These are phyloP conservation scores for Epinephelus malabaricus DNA, from an alignment of 2,797 vertebrate genomes.

Conservation along the genomic window DNA sequence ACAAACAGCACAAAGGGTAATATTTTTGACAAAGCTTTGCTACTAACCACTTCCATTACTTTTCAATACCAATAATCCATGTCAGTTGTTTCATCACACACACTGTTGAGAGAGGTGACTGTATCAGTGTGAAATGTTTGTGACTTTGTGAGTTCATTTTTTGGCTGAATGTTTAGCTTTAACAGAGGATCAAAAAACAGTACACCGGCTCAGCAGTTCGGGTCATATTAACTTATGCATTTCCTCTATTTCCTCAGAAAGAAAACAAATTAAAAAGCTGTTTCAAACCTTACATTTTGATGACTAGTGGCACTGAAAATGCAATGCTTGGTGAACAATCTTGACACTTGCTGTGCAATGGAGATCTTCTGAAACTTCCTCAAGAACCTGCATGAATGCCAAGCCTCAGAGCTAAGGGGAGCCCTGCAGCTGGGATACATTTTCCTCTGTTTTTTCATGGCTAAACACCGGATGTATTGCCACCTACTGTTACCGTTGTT, in stretches of 20 bases:
- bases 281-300: constrained; percentile 29
- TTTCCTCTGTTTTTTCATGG: constrained; percentile 20
- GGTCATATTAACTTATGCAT: background rate
- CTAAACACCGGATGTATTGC: constrained; percentile 46
- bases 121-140: constrained; percentile 23
- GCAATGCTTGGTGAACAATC: constrained; percentile 30
- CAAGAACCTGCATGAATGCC: constrained; percentile 36
- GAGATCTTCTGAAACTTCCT: constrained; percentile 34
- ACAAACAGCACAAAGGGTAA: constrained; percentile 51
- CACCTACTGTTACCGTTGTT: constrained; percentile 57
- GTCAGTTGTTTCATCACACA: constrained; percentile 15
- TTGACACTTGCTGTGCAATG: constrained; percentile 19
- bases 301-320: constrained; percentile 22
- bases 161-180: constrained; percentile 12
- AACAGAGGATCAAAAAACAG: background rate
- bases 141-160: constrained; percentile 17
- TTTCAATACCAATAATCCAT: constrained; percentile 27
- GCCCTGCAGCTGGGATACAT: constrained; percentile 23
- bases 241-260: constrained; percentile 13
- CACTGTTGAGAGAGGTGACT: constrained; percentile 6
- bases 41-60: constrained; percentile 30
- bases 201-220: background rate
- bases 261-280: constrained; percentile 7
- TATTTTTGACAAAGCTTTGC: constrained; percentile 60
- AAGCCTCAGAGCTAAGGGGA: constrained; percentile 21